Conservation (phyloP, 2,888 invertebrate species). For the Amphipoea oculea region DNA sequence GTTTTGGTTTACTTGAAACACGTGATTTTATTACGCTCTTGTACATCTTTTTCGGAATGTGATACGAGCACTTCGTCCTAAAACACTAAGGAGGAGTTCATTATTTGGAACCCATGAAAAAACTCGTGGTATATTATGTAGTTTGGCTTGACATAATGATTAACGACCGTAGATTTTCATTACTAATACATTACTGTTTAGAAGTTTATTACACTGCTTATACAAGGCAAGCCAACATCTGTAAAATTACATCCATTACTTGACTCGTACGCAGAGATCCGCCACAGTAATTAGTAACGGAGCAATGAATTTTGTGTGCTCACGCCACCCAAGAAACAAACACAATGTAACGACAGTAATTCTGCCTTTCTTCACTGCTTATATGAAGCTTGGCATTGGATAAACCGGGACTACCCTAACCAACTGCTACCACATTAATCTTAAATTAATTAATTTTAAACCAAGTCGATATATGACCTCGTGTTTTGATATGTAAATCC, state of each 20-base stretch:
- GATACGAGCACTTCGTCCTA: neutral
- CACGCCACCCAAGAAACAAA: conserved; percentile 4
- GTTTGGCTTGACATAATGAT: conserved; percentile 3
- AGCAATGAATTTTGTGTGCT: conserved; percentile 22
- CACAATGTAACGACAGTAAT: conserved; percentile 25
- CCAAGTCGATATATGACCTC: conserved; percentile 38
- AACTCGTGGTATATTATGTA: neutral
- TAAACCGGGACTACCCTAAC: conserved; percentile 16
- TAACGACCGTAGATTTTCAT: conserved; percentile 22
- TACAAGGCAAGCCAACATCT: conserved; percentile 22
- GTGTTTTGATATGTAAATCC: conserved; percentile 44
- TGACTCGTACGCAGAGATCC: conserved; percentile 19
- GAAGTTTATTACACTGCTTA: conserved; percentile 6
- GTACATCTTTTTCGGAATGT: neutral
- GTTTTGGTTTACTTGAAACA: neutral
- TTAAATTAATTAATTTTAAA: conserved; percentile 39
- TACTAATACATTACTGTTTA: conserved; percentile 1
- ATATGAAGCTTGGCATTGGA: conserved; percentile 28
- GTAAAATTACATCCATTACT: conserved; percentile 25
- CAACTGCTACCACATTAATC: conserved; percentile 35
- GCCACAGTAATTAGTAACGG: conserved; percentile 35
- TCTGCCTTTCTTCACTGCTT: conserved; percentile 18
- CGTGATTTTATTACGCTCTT: neutral
- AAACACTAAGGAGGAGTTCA: neutral
- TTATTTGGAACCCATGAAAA: conserved; percentile 2